phyloP scores from a whole-genome alignment of 2,888 invertebrate species.

The Zootermopsis nevadensis region DNA sequence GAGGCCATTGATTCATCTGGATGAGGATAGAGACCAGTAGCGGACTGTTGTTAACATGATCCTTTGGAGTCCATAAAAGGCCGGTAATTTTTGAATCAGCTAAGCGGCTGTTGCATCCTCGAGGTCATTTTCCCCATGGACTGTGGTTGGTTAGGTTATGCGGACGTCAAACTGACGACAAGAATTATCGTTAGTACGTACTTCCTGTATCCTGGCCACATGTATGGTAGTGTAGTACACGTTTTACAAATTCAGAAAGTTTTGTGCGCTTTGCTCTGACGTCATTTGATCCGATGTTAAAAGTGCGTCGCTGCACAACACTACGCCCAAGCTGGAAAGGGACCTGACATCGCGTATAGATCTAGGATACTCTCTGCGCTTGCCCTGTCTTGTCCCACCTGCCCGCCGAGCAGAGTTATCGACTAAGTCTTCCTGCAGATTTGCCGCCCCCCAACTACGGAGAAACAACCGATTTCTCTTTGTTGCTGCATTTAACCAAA shows the following conservation, averaged over 20 bases:
- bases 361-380: not conserved
- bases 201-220: no score
- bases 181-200: no score
- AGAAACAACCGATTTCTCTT: not conserved
- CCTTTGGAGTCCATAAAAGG: no score
- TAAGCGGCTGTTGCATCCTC: no score
- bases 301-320: not conserved
- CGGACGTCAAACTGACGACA: no score
- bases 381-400: constrained; percentile 34
- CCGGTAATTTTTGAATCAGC: no score
- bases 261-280: not conserved
- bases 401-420: constrained; percentile 30
- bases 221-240: not conserved
- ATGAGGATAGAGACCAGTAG: no score
- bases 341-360: not conserved
- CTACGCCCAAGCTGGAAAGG: not conserved
- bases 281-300: not conserved
- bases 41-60: no score
- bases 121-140: no score
- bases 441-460: constrained; percentile 6
- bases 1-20: no score
- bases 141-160: no score
- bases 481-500: not conserved
- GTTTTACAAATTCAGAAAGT: not conserved
- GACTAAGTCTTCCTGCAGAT: constrained; percentile 26